phyloP scores from a whole-genome alignment of 2,113 vertebrate genomes.

The Varanus komodoensis region DNA sequence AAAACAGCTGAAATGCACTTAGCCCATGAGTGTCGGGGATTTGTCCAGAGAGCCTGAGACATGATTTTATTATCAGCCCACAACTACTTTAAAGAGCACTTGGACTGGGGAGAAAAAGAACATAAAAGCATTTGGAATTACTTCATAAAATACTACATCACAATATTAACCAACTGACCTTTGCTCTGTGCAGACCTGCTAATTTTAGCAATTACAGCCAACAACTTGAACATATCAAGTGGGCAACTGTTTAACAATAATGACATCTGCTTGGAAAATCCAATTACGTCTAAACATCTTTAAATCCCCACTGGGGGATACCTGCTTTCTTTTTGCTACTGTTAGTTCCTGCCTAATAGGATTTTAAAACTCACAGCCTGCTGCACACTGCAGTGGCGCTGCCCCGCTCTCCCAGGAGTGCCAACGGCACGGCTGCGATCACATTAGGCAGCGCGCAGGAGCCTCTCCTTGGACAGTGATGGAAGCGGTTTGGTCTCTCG shows the following conservation, averaged over 20 bases:
- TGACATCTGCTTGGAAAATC: conserved; percentile 91
- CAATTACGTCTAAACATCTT: conserved; percentile 85
- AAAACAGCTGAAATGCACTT: not conserved
- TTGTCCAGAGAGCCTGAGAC: conserved; percentile 26
- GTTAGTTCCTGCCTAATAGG: conserved; percentile 88
- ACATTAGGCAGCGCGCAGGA: conserved; percentile 59
- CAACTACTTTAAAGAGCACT: conserved; percentile 70
- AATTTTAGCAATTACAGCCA: conserved; percentile 89
- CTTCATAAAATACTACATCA: conserved; percentile 79
- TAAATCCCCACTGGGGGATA: conserved; percentile 84
- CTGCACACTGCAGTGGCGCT: conserved; percentile 61
- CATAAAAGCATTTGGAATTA: conserved; percentile 75
- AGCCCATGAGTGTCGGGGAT: fast-evolving
- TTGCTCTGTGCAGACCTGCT: conserved; percentile 86
- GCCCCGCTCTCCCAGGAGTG: conserved; percentile 67
- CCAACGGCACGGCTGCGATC: conserved; percentile 59
- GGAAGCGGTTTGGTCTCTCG: conserved; percentile 67
- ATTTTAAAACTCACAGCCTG: conserved; percentile 83
- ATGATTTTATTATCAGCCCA: conserved; percentile 70
- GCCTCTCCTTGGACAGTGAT: conserved; percentile 67
- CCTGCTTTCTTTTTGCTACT: conserved; percentile 88
- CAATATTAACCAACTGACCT: conserved; percentile 87
- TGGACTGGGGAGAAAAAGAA: conserved; percentile 71
- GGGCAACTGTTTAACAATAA: conserved; percentile 84
- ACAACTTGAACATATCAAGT: conserved; percentile 89